These are phyloP conservation scores for Chauna torquata DNA, from an alignment of 2,113 vertebrate species.

Conservation along the genomic window DNA sequence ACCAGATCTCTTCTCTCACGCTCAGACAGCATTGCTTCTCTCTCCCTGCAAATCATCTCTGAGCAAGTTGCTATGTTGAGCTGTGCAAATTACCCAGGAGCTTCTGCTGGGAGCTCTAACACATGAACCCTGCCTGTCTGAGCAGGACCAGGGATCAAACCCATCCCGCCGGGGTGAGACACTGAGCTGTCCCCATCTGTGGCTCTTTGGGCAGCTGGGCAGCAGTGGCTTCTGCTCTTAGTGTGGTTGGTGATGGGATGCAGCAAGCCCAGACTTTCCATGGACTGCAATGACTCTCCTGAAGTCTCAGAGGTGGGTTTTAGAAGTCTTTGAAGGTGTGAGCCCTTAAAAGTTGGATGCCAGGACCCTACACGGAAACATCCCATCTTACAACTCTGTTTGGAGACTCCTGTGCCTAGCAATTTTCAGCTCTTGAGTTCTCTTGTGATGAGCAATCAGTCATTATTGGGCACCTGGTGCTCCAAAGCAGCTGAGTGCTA, in stretches of 20 bases:
- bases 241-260: not conserved
- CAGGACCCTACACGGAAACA: not conserved
- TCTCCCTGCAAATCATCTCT: not conserved
- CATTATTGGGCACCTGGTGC: fast-evolving
- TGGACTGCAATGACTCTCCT: not conserved
- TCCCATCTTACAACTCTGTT: not conserved
- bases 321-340: not conserved
- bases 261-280: not conserved
- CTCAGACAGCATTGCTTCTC: not conserved
- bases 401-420: not conserved
- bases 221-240: not conserved
- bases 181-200: not conserved
- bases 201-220: not conserved
- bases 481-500: not conserved
- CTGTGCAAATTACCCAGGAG: not conserved
- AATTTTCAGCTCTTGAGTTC: not conserved
- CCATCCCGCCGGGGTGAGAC: not conserved
- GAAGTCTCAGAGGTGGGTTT: not conserved
- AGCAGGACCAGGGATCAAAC: not conserved
- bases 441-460: not conserved
- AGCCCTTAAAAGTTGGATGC: not conserved
- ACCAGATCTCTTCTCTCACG: not conserved
- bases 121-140: not conserved
- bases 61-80: not conserved
- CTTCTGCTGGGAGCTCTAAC: not conserved